Evolutionary conservation across 2,797 vertebrate genomes (phyloP).

Genomic region (Phyllotis vaccarum): DNA sequence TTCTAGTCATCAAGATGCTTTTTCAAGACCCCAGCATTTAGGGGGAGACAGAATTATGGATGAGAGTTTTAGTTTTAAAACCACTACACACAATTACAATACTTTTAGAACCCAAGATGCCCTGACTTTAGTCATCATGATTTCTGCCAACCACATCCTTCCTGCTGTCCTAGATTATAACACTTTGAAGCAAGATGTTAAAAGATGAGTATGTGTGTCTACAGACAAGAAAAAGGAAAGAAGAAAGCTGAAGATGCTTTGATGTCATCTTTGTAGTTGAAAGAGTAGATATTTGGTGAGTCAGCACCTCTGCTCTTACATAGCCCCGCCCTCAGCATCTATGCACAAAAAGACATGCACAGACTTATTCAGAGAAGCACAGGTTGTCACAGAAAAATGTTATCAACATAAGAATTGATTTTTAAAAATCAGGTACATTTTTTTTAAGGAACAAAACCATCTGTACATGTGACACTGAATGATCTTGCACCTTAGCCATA

Average conservation of each 20-base stretch:
- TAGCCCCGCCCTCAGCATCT: not conserved
- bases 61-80: not conserved
- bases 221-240: not conserved
- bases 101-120: not conserved
- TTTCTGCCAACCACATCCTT: not conserved
- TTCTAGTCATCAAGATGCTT: not conserved
- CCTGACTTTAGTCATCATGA: not conserved
- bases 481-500: not conserved
- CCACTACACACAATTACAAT: no score
- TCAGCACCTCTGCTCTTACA: not conserved
- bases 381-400: not conserved
- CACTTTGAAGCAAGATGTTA: not conserved
- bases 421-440: not conserved
- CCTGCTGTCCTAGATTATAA: not conserved
- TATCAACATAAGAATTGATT: not conserved
- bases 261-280: not conserved
- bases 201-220: not conserved
- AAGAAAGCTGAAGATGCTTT: not conserved
- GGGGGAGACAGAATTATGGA: not conserved
- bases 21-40: not conserved
- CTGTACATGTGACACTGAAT: not conserved
- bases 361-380: not conserved
- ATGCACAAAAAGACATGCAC: no score
- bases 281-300: not conserved
- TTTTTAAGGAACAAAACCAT: not conserved